Base-by-base conservation (phyloP, 1,140 invertebrate genomes). In the Procambarus virginalis region DNA sequence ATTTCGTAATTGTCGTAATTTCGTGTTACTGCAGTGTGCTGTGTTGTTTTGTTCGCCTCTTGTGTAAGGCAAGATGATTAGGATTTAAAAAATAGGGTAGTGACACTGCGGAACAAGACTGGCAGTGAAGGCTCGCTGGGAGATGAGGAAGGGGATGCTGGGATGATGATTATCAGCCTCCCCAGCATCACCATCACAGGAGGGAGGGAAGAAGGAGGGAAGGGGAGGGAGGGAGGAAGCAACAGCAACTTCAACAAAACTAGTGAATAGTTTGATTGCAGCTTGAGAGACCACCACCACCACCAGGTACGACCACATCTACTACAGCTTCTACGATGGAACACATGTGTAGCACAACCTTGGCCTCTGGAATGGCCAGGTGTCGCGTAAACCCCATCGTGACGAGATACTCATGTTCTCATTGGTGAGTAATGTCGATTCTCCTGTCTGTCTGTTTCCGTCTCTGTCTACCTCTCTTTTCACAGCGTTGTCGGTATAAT, bases 241-340 rank as follows among this genome's bases (percentile, higher is more conserved):
- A 5, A 10, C 14, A 2, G 4, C 4, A 64, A 2, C 12, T 3
- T 64, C 12, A 4, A 5, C 14, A 17, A 20, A 2, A 64, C 4
- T 14, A 4, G 17, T 64, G 17, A 10, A 3, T 3, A 64, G 60
- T 64, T 3, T 64, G 60, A 14, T 3, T 14, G 9, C 12, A 1
- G 34, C 34, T 64, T 2, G 4, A 0, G 17, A 20, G 2, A 64
- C 51, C 12, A 12, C 2, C 51, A 64, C 17, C 60, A 17, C 0
- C 3, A 14, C 12, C 48, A 80, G 78, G 49, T 55, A 6, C 12
- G 78, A 80, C 49, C 78, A 80, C 49, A 80, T 80, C 78, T 80
- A 80, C 49, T 80, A 22, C 49, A 51, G 17, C 55, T 80, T 55
- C 49, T 80, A 80, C 49, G 78, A 80, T 17, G 78, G 78, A 46